Evolutionary conservation across 2,797 vertebrate genomes (phyloP).

Genomic region (Podarcis lilfordi): DNA sequence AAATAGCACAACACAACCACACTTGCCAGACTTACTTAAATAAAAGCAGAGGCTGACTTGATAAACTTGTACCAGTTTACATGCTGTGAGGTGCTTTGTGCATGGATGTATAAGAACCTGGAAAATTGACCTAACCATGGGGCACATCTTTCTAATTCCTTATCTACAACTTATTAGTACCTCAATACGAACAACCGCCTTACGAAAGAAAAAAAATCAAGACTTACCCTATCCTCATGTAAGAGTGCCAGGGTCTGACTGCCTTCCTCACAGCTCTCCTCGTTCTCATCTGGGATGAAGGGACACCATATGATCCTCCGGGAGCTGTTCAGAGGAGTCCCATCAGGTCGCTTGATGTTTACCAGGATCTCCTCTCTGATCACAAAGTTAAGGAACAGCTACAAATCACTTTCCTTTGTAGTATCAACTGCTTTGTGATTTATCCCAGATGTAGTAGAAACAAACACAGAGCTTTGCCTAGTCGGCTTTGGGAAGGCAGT

Average conservation of each 20-base stretch:
- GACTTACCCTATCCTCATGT: constrained; percentile 92
- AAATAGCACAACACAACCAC: not conserved
- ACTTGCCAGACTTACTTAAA: too few relatives aligned
- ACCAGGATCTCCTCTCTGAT: constrained; percentile 93
- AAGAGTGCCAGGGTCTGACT: constrained; percentile 93
- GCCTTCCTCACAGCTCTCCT: constrained; percentile 89
- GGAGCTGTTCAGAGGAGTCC: constrained; percentile 87
- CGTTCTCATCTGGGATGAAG: constrained; percentile 93
- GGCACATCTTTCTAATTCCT: not conserved
- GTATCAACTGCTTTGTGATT: not conserved
- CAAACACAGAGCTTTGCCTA: not conserved
- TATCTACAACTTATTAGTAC: not conserved
- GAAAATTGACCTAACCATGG: too few relatives aligned
- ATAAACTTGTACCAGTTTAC: too few relatives aligned
- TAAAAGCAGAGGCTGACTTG: too few relatives aligned
- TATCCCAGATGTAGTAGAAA: not conserved
- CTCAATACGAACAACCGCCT: not conserved
- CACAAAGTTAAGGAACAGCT: constrained; percentile 74
- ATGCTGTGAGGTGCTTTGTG: too few relatives aligned
- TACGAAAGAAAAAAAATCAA: not conserved
- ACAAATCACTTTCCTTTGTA: not conserved
- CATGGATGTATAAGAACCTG: too few relatives aligned
- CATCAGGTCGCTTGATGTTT: constrained; percentile 88
- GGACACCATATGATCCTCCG: constrained; percentile 98
- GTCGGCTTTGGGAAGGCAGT: too few relatives aligned